phyloP scores from a whole-genome alignment of 2,888 invertebrate genomes.

The Dyspetes luteomarginatus region DNA sequence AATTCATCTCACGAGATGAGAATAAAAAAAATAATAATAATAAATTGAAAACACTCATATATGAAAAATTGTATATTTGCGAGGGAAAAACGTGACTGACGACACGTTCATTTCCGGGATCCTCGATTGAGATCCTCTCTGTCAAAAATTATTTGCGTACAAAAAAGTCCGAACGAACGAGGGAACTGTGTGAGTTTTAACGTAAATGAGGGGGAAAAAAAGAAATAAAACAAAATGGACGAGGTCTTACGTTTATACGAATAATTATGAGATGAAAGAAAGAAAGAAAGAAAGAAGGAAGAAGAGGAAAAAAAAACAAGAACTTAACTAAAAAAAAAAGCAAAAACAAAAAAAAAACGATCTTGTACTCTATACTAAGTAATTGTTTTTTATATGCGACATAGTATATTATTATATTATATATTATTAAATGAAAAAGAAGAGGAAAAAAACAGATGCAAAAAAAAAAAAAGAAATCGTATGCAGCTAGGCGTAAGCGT shows the following conservation, averaged over 20 bases:
- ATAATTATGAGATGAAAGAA: conserved; percentile 71
- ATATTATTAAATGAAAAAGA: conserved; percentile 73
- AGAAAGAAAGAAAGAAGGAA: conserved; percentile 51
- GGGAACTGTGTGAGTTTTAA: conserved; percentile 34
- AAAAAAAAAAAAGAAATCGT: conserved; percentile 70
- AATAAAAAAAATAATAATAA: not conserved
- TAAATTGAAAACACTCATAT: not conserved
- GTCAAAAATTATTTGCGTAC: conserved; percentile 10
- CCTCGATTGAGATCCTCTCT: conserved; percentile 27
- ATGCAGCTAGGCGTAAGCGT: conserved; percentile 78
- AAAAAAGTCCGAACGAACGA: conserved; percentile 13
- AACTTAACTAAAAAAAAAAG: conserved; percentile 67
- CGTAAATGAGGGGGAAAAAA: conserved; percentile 31
- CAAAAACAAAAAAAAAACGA: conserved; percentile 73
- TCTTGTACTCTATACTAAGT: conserved; percentile 82
- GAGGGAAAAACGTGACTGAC: not conserved
- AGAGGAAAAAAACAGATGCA: conserved; percentile 26
- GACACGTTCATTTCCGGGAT: conserved; percentile 26
- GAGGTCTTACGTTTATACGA: conserved; percentile 75
- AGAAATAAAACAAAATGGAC: conserved; percentile 39
- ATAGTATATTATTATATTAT: conserved; percentile 81
- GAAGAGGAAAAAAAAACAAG: conserved; percentile 52
- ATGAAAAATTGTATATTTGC: not conserved
- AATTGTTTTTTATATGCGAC: conserved; percentile 82
- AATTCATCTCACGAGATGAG: not conserved